phyloP scores from a whole-genome alignment of 2,797 vertebrate species.

The Luscinia megarhynchos region DNA sequence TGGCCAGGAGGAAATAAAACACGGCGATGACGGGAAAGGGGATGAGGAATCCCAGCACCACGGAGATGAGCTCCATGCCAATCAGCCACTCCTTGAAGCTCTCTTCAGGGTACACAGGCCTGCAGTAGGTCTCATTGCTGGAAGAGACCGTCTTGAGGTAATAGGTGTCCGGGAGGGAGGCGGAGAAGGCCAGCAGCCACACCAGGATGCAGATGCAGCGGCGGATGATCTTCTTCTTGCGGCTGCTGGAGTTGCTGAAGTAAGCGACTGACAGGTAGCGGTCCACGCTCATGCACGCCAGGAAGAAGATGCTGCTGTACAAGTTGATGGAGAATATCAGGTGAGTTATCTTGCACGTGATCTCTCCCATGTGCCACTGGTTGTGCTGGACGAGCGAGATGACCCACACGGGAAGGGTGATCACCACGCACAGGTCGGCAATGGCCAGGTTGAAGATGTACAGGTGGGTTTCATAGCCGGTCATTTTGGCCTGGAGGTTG shows the following conservation, averaged over 20 bases:
- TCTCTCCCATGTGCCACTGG: conserved; percentile 93
- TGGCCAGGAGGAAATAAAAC: conserved; percentile 89
- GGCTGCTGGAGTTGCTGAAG: conserved; percentile 72
- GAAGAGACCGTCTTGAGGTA: conserved; percentile 87
- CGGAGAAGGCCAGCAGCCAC: conserved; percentile 90
- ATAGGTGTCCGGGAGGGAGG: conserved; percentile 91
- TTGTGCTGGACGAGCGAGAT: conserved; percentile 90
- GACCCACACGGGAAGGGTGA: conserved; percentile 93
- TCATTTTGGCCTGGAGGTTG: conserved; percentile 88
- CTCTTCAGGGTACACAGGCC: conserved; percentile 88
- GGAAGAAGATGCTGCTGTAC: conserved; percentile 95
- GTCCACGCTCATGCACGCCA: conserved; percentile 96
- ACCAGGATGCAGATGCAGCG: conserved; percentile 84
- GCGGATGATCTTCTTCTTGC: conserved; percentile 80
- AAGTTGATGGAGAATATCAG: conserved; percentile 95
- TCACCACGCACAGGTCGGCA: conserved; percentile 90
- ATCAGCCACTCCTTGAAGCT: conserved; percentile 90
- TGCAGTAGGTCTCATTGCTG: conserved; percentile 86
- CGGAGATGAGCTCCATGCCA: conserved; percentile 91
- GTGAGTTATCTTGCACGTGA: conserved; percentile 91
- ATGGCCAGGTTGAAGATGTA: conserved; percentile 93
- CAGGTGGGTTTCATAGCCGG: conserved; percentile 90
- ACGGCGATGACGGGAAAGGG: conserved; percentile 91
- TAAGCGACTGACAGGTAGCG: conserved; percentile 87
- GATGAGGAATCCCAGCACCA: conserved; percentile 90